A percentile compares a stretch with the other conserved stretches of the same genome.
These are phyloP conservation scores for Protonemura montana DNA, from an alignment of 2,888 invertebrate genomes.

Conservation along the genomic window DNA sequence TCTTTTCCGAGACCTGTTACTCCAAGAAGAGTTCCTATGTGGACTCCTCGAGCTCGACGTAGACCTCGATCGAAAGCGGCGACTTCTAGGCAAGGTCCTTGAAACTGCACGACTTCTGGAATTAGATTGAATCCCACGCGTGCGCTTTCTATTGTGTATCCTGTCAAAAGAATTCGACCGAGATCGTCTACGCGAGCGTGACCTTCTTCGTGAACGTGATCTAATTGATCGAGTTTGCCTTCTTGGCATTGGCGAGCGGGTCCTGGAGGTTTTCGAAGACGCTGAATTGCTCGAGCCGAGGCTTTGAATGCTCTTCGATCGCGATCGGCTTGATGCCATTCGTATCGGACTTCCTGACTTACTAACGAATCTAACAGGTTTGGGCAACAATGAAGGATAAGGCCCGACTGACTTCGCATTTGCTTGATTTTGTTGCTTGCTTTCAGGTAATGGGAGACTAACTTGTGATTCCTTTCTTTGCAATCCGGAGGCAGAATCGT, in stretches of 20 bases:
- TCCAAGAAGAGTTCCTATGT: not conserved
- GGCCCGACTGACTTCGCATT: too few relatives aligned
- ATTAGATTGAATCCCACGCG: not conserved
- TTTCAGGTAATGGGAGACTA: too few relatives aligned
- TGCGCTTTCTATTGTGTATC: not conserved
- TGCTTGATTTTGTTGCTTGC: too few relatives aligned
- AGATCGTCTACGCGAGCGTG: not conserved
- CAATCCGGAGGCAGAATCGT: too few relatives aligned
- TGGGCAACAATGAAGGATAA: too few relatives aligned
- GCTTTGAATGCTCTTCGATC: not conserved
- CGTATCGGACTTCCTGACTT: not conserved
- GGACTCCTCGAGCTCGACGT: not conserved
- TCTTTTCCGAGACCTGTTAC: not conserved
- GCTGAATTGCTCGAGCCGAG: not conserved
- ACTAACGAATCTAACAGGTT: too few relatives aligned
- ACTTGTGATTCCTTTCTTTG: too few relatives aligned
- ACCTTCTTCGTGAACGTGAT: conserved; percentile 21
- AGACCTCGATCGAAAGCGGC: not conserved
- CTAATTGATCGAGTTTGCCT: not conserved
- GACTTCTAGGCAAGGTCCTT: not conserved
- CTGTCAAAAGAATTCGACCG: not conserved
- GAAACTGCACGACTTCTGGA: not conserved
- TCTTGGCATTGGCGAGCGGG: not conserved
- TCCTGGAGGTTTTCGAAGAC: not conserved
- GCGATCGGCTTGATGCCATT: not conserved